Percentiles rank a stretch among this genome's conserved stretches.
Evolutionary conservation across 2,797 vertebrate species (phyloP).

Genomic region (Diglossa cyanea): DNA sequence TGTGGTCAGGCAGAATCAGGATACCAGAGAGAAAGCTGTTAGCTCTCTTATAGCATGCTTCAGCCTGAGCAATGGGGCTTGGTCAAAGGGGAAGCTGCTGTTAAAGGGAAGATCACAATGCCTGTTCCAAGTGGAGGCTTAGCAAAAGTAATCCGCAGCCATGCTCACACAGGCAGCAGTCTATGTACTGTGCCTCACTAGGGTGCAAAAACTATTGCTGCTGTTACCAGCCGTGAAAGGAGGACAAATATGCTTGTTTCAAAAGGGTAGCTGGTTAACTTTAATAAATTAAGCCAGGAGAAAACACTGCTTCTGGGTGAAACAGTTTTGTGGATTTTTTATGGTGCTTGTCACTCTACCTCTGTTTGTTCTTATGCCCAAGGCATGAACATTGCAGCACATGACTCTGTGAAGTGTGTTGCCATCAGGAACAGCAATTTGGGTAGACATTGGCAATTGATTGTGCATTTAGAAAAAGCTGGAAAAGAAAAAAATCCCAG

Average conservation of each 20-base stretch:
- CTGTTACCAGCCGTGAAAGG: slow-evolving; percentile 54
- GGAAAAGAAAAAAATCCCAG: slow-evolving; percentile 46
- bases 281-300: slow-evolving; percentile 59
- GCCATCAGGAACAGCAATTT: slow-evolving; percentile 34
- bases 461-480: slow-evolving; percentile 53
- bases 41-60: neutral
- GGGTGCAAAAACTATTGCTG: slow-evolving; percentile 5
- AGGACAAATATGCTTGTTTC: slow-evolving; percentile 55
- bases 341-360: slow-evolving; percentile 14
- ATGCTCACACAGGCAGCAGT: neutral
- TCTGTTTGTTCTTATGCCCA: slow-evolving; percentile 43
- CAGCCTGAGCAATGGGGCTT: neutral
- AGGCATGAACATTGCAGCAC: neutral
- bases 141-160: slow-evolving; percentile 40
- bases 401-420: slow-evolving; percentile 6
- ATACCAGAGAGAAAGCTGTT: neutral
- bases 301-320: slow-evolving; percentile 50
- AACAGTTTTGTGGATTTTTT: slow-evolving; percentile 52
- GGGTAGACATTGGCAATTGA: slow-evolving; percentile 34
- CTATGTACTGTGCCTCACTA: slow-evolving; percentile 6
- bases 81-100: slow-evolving; percentile 28
- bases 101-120: slow-evolving; percentile 19
- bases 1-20: neutral
- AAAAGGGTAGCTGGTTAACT: slow-evolving; percentile 29
- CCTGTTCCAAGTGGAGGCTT: slow-evolving; percentile 20